These are phyloP conservation scores for Puffinus mauretanicus DNA, from an alignment of 2,113 vertebrate genomes.

Conservation along the genomic window DNA sequence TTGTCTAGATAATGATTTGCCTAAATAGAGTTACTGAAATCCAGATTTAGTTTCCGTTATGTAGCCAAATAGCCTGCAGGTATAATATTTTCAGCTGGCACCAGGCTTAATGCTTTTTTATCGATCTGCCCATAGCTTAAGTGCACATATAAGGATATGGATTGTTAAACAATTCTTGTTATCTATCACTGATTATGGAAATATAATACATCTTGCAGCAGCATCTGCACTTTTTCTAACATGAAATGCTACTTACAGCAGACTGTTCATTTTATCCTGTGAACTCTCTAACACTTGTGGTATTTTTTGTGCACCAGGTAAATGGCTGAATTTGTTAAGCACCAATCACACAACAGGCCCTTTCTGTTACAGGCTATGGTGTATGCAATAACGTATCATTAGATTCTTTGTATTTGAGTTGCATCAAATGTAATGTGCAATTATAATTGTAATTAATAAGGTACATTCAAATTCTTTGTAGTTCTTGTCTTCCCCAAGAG, in stretches of 20 bases:
- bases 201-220: slow-evolving; percentile 13
- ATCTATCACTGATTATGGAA: slow-evolving; percentile 9
- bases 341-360: not conserved
- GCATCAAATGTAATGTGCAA: not conserved
- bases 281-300: not conserved
- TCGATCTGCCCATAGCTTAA: slow-evolving; percentile 31
- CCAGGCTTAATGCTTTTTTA: slow-evolving; percentile 31
- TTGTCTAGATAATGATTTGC: not conserved
- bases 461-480: not conserved
- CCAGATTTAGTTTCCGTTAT: not conserved
- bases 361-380: not conserved
- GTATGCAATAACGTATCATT: rapidly evolving
- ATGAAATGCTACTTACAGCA: not conserved
- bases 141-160: not conserved
- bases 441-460: not conserved
- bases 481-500: not conserved
- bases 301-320: not conserved
- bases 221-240: slow-evolving; percentile 9
- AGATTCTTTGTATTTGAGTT: not conserved
- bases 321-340: not conserved
- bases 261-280: not conserved
- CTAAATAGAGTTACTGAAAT: slow-evolving; percentile 33
- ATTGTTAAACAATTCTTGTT: not conserved
- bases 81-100: slow-evolving; percentile 2
- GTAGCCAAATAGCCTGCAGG: slow-evolving; percentile 14